phyloP scores from a whole-genome alignment of 2,113 vertebrate species.

The Setophaga coronata region DNA sequence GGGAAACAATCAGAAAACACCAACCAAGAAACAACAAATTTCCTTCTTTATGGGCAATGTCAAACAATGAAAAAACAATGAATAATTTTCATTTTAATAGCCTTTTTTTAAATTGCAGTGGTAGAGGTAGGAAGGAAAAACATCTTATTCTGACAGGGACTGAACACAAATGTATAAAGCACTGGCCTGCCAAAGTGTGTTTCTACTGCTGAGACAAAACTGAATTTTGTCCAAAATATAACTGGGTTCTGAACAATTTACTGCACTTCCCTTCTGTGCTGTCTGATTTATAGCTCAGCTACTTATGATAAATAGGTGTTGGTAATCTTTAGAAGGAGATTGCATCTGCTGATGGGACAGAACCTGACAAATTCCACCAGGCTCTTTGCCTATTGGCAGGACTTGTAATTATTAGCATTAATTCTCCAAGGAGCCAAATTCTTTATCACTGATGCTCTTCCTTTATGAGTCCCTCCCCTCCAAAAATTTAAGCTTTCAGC shows the following conservation, averaged over 20 bases:
- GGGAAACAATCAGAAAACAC: background rate
- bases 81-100: background rate
- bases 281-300: background rate
- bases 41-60: background rate
- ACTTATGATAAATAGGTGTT: background rate
- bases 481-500: background rate
- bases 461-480: background rate
- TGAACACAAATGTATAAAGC: background rate
- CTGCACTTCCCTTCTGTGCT: background rate
- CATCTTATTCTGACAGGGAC: background rate
- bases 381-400: background rate
- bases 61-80: background rate
- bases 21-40: background rate
- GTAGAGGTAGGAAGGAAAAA: background rate
- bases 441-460: constrained; percentile 34
- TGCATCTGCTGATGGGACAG: background rate
- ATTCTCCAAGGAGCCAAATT: constrained; percentile 12
- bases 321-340: background rate
- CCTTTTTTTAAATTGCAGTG: background rate
- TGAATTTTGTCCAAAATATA: constrained; percentile 20
- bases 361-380: background rate
- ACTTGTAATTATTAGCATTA: background rate
- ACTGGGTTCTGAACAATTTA: background rate
- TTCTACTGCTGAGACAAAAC: background rate
- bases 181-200: background rate